A percentile compares a stretch with the other conserved stretches of the same genome.
Evolutionary conservation across 2,797 vertebrate species (phyloP).

Genomic region (Amblyraja radiata): DNA sequence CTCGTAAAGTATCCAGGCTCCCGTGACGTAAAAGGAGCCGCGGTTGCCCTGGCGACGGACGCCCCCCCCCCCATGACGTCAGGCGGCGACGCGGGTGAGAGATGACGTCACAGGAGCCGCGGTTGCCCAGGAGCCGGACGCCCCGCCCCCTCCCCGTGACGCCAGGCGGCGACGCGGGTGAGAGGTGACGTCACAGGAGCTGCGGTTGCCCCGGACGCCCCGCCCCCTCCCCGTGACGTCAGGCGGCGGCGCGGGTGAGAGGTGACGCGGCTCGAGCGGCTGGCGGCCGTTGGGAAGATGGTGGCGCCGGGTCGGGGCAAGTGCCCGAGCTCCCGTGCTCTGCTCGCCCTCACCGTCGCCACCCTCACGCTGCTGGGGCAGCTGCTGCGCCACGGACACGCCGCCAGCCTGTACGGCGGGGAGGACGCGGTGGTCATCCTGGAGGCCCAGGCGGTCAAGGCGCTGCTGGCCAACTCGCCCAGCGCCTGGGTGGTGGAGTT

Average conservation of each 20-base stretch:
- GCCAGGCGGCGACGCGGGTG: no score
- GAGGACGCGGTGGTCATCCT: constrained; percentile 74
- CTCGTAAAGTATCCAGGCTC: no score
- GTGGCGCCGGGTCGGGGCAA: neutral
- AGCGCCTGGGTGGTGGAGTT: constrained; percentile 88
- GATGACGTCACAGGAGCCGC: no score
- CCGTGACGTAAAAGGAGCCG: no score
- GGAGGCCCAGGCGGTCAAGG: constrained; percentile 59
- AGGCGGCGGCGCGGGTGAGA: constrained; percentile 45
- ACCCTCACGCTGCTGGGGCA: neutral
- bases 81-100: no score
- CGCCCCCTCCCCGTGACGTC: neutral
- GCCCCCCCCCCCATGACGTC: no score
- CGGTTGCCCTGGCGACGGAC: no score
- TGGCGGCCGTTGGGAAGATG: constrained; percentile 42
- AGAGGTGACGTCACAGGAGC: neutral
- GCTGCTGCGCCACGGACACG: constrained; percentile 32
- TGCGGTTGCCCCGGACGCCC: neutral
- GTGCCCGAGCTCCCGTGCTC: neutral
- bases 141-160: neutral
- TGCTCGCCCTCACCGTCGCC: neutral
- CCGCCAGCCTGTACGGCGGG: constrained; percentile 62
- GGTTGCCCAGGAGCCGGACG: no score
- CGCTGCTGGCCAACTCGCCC: constrained; percentile 67
- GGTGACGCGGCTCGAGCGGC: constrained; percentile 42